phyloP scores from a whole-genome alignment of 2,888 invertebrate genomes.

The Metellina segmentata region DNA sequence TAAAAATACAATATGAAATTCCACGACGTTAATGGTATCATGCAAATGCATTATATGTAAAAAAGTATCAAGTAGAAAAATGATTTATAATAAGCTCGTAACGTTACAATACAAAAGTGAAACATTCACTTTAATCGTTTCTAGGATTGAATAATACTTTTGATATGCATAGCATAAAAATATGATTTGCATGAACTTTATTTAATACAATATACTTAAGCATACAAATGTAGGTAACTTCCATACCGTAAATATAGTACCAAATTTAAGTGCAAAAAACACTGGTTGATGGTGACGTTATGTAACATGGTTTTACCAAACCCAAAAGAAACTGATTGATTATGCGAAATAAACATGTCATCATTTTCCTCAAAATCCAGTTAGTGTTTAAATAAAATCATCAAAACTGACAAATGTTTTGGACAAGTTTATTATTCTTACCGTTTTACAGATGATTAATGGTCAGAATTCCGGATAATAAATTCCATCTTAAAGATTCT shows the following conservation, averaged over 20 bases:
- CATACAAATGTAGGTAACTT: no score
- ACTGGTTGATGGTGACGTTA: neutral
- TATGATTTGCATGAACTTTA: no score
- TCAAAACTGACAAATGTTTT: neutral
- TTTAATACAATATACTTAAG: no score
- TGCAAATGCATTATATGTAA: no score
- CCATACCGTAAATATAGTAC: neutral
- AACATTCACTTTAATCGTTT: no score
- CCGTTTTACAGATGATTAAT: neutral
- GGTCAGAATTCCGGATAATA: neutral
- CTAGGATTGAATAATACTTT: no score
- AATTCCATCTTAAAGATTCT: neutral
- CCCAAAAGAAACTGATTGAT: neutral
- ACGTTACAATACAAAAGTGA: no score
- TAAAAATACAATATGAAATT: no score
- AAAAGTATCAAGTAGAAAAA: no score
- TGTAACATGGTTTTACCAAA: neutral
- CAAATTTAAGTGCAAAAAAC: neutral
- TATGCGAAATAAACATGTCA: neutral
- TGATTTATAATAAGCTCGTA: no score
- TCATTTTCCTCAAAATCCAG: neutral
- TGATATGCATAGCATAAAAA: no score
- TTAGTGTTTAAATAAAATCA: neutral
- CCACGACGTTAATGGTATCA: no score
- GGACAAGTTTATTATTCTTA: neutral